Evolutionary conservation across 35 echinoderm and acorn worm genomes (phyloP), one percentile per base, ranked within the genome.

Genomic region (Apostichopus japonicus): DNA sequence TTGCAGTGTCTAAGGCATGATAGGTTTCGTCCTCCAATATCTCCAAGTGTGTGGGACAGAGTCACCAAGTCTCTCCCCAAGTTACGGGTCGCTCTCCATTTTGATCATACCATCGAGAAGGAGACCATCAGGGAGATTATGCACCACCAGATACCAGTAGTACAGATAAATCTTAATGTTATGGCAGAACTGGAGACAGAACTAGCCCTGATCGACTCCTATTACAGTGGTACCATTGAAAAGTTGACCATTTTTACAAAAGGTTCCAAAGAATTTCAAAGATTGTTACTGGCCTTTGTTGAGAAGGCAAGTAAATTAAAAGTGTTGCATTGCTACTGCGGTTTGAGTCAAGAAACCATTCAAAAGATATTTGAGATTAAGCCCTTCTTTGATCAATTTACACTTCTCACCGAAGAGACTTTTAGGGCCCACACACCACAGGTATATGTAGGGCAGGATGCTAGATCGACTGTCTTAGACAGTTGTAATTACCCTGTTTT

Each of bases 71-170:
- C 57, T n/a, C 89, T 86, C 4, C 95, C 95, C 8, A 78, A 92
- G 63, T 57, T 99, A 15, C 87, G 92, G 5, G 97, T 99, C 24
- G 86, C 73, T 70, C 61, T 99, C n/a, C 77, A 87, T 5, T 96
- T 99, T 89, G 97, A 99, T 87, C 97, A 99, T 79, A 96, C 97
- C 52, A 96, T 96, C 10, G 95, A 96, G 92, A 76, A 92, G 56
- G 95, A 98, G 54, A 86, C 90, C 22, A 99, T 99, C 55, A 71
- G 78, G 17, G 63, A 91, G 70, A 99, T 99, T 54, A 91, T 99
- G 23, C 87, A 96, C 57, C 95, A 93, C 77, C 87, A 88, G 14
- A 99, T 99, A 67, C 97, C 97, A 10, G 57, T 99, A 24, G 91
- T 91, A 9, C 80, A 93, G 56, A 63, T 99, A 15, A 65, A 88